phyloP scores from a whole-genome alignment of 2,797 vertebrate species.

The Lagorchestes hirsutus region DNA sequence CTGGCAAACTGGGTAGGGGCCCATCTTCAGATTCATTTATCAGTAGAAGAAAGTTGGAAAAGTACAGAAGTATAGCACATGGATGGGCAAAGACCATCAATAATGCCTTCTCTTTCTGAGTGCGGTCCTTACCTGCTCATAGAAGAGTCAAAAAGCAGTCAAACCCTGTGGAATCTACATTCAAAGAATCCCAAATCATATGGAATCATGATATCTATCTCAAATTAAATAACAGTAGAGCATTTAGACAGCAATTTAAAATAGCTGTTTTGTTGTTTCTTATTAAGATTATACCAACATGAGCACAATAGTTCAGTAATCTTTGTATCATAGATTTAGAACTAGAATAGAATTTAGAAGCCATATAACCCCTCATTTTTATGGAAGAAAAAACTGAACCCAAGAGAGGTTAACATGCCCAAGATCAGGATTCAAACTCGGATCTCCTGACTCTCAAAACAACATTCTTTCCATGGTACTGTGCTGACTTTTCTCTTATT shows the following conservation, averaged over 20 bases:
- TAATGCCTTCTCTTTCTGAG: not conserved
- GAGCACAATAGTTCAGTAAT: not conserved
- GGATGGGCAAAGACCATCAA: rapidly evolving
- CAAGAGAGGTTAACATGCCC: not conserved
- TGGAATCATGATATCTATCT: not conserved
- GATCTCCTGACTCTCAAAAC: not conserved
- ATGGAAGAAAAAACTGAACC: not conserved
- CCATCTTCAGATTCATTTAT: not conserved
- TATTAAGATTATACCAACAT: slow-evolving; percentile 38
- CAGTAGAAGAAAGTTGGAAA: not conserved
- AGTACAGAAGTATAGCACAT: not conserved
- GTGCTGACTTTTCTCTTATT: not conserved
- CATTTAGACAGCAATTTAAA: slow-evolving; percentile 8
- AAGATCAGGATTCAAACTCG: not conserved
- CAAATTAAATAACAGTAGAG: slow-evolving; percentile 31
- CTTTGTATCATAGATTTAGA: not conserved
- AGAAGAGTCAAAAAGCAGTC: not conserved
- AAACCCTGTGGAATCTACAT: not conserved
- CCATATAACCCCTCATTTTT: not conserved
- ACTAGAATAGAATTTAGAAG: not conserved
- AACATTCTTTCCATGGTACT: not conserved
- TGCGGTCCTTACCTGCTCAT: not conserved
- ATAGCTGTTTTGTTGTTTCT: not conserved
- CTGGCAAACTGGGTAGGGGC: not conserved
- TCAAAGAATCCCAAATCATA: slow-evolving; percentile 41